Conservation (phyloP, 1,140 invertebrate genomes). For the Trinorchestia longiramus region DNA sequence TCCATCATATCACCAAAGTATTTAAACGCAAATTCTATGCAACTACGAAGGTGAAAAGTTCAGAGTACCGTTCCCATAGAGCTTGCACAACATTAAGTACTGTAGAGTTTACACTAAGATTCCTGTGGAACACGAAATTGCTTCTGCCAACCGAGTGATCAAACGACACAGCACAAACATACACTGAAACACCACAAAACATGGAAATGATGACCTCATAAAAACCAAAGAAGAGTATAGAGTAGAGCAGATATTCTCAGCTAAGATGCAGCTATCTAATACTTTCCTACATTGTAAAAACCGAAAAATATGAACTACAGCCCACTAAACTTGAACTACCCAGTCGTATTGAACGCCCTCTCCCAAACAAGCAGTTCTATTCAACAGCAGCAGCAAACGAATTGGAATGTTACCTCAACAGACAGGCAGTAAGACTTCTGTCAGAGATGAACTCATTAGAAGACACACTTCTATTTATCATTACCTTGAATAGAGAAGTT, state of each 20-base stretch:
- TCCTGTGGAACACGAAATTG: neutral
- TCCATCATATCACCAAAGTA: neutral
- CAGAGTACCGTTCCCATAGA: neutral
- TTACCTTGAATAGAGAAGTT: neutral
- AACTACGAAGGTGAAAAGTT: neutral
- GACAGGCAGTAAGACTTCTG: neutral
- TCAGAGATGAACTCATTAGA: neutral
- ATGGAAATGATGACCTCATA: neutral
- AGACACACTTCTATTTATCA: neutral
- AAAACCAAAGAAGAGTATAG: neutral
- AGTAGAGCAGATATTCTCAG: neutral
- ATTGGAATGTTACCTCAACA: neutral
- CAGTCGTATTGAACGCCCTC: neutral
- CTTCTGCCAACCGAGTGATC: neutral
- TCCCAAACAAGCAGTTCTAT: neutral
- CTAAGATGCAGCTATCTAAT: neutral
- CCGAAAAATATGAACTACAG: neutral
- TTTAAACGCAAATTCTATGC: neutral
- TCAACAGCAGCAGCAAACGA: neutral
- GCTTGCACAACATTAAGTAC: neutral
- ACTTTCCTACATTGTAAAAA: neutral
- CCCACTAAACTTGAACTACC: neutral
- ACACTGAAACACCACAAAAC: neutral
- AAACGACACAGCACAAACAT: neutral
- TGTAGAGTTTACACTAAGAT: neutral